These are phyloP conservation scores for Pandion haliaetus DNA, from an alignment of 2,113 vertebrate genomes.

Conservation along the genomic window DNA sequence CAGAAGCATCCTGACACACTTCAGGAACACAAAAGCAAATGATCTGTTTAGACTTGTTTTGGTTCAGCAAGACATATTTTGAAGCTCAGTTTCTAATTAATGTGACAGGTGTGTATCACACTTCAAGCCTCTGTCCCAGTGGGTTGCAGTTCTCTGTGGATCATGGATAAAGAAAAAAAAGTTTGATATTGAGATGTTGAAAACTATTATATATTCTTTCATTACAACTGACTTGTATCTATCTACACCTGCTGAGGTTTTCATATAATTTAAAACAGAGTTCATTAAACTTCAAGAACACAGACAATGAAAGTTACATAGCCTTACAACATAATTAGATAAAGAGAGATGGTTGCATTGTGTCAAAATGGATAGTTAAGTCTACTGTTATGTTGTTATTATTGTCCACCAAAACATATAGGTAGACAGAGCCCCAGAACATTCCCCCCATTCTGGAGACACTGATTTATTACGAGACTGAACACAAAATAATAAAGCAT, in stretches of 20 bases:
- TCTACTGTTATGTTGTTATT: background rate
- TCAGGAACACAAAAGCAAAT: background rate
- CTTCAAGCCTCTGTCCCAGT: background rate
- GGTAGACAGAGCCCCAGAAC: background rate
- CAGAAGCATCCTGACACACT: background rate
- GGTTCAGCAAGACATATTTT: background rate
- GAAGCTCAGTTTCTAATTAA: slow-evolving; percentile 26
- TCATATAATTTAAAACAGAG: background rate
- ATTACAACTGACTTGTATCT: background rate
- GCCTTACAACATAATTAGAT: background rate
- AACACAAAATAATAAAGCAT: background rate
- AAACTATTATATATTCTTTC: background rate
- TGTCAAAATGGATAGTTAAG: background rate
- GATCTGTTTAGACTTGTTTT: background rate
- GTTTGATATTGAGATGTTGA: background rate
- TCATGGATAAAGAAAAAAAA: background rate
- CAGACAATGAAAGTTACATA: background rate
- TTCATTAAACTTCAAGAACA: background rate
- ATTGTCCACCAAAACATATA: background rate
- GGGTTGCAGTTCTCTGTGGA: background rate
- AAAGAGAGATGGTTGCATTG: background rate
- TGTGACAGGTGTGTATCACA: background rate
- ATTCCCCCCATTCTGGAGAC: background rate
- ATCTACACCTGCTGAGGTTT: background rate
- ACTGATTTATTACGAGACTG: background rate